Base-by-base conservation (phyloP, 2,113 vertebrate genomes). In the Gila orcuttii region DNA sequence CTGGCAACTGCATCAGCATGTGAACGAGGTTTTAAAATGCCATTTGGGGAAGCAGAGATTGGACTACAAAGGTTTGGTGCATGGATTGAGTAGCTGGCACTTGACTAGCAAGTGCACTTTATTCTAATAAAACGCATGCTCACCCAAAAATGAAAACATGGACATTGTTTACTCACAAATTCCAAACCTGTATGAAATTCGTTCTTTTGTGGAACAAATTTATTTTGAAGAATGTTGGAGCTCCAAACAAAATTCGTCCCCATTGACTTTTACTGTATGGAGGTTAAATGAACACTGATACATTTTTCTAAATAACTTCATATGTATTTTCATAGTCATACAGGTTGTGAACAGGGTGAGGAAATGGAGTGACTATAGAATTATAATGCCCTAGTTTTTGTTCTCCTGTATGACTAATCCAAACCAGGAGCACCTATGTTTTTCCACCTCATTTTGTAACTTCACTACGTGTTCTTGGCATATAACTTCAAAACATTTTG, bases 1-100 rank as follows among this genome's bases (percentile, higher is more conserved):
- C 75, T 50, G 17, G 50, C 75, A 78, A 28, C 75, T 78, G 75
- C 28, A 78, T 57, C 28, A 78, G 71, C 6, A 47, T 25, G 23
- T 47, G 23, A 47, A 47, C 5, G 12, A 74, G 71, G 75, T 9
- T 57, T 78, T 57, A 21, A 78, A 59, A 36, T 2, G 0, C 19
- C 31, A n/a, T 78, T 78, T 57, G 50, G 50, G 39, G 47, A 5
- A 31, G 0, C 17, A 47, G 11, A 74, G 71, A 52, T 52, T 23
- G 19, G 25, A 78, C 10, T 10, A 33, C 36, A 12, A 55, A 57
- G 25, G 28, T 7, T 28, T 55, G 28, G 15, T 33, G 23, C 69
- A 11, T 6, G 10, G 42, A 75, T 6, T 75, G n/a, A 47, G 12
- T 75, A 8, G 13, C 71, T 47, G 71, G 21, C 71, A 47, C 31